Evolutionary conservation across 2,888 invertebrate species (phyloP), one percentile per base, ranked within the genome.

Genomic region (Schrankia costaestrigalis): DNA sequence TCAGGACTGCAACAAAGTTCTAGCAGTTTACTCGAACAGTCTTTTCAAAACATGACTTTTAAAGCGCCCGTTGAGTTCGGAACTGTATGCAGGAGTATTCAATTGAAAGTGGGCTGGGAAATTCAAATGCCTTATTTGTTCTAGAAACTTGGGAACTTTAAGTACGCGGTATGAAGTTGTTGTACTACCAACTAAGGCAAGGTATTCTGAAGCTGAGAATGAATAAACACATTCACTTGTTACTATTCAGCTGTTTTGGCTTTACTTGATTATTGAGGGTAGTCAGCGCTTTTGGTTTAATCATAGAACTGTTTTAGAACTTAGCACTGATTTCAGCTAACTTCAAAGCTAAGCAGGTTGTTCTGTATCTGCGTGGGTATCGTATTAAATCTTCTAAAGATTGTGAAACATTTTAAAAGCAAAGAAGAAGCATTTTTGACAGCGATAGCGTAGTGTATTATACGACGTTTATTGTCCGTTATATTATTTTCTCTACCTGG

Each of bases 81-180:
- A 62, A 47, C 52, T 62, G 32, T 30, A 39, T 38, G 45, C 41
- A 22, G n/a, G 39, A 35, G 54, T 56, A 48, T 56, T 56, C 60
- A 56, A 56, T 60, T 52, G 56, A 44, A 55, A 63, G 50, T 46
- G 46, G 54, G 36, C 47, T 37, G 46, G 47, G 49, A 58, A 64
- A 64, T 63, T 62, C 60, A 63, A 63, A 64, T 63, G 34, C 60
- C 59, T 52, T 52, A 46, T 50, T 55, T 55, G 43, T 58, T 50
- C 43, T 58, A 53, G 41, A 37, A 61, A 54, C 46, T 58, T 49
- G 35, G 28, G 10, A 49, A 59, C 46, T 45, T 46, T 18, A 42
- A 46, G 51, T 45, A 39, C 26, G 44, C 54, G 48, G 61, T 48
- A 50, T 53, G 41, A 60, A 60, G 48, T 57, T 59, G 40, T 35